These are phyloP conservation scores for Emesis russula DNA, from an alignment of 2,888 invertebrate species.

Conservation along the genomic window DNA sequence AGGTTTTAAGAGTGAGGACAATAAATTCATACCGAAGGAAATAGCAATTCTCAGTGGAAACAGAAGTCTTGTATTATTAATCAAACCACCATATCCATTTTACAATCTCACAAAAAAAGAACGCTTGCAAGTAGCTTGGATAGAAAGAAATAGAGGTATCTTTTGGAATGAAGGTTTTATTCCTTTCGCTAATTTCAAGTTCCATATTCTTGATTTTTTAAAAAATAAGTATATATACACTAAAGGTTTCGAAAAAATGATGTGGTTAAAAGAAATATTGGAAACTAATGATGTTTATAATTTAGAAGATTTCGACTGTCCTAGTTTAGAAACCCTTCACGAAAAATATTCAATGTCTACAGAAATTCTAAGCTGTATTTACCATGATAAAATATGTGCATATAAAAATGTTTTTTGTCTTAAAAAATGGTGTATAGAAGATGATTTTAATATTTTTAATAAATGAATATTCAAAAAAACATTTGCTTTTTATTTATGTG, in stretches of 20 bases:
- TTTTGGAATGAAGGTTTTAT: slow-evolving; percentile 32
- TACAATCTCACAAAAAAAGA: slow-evolving; percentile 16
- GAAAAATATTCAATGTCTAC: slow-evolving; percentile 11
- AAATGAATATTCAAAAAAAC: too few relatives aligned
- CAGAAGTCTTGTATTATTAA: neutral
- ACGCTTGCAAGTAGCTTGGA: slow-evolving; percentile 14
- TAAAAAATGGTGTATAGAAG: slow-evolving; percentile 7
- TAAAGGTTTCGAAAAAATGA: slow-evolving; percentile 29
- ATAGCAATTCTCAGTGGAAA: slow-evolving; percentile 62
- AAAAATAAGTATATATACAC: neutral
- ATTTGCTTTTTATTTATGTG: too few relatives aligned
- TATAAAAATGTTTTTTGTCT: slow-evolving; percentile 20
- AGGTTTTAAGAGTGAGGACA: slow-evolving; percentile 64
- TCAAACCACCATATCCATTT: slow-evolving; percentile 37
- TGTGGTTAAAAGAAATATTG: slow-evolving; percentile 21
- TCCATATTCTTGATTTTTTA: neutral
- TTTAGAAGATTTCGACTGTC: neutral
- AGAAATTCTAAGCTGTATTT: neutral
- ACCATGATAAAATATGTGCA: neutral
- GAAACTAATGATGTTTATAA: slow-evolving; percentile 18
- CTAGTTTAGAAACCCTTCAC: slow-evolving; percentile 17
- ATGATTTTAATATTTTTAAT: neutral
- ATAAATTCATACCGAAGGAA: slow-evolving; percentile 74
- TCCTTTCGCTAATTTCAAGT: slow-evolving; percentile 1
- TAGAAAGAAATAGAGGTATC: slow-evolving; percentile 29